Evolutionary conservation across 2,888 invertebrate species (phyloP).

Genomic region (Cactoblastis cactorum): DNA sequence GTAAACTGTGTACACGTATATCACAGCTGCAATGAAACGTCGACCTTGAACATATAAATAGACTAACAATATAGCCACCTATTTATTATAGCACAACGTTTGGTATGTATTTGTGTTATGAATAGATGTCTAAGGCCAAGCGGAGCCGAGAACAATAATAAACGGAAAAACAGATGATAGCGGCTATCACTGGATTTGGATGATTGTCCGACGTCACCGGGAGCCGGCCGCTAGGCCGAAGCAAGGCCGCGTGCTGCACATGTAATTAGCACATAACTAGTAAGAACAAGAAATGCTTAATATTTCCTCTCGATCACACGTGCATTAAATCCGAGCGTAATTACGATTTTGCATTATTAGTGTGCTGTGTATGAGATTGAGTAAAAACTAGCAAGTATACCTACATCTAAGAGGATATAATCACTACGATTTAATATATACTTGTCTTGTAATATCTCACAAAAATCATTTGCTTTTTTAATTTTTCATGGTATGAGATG

Average conservation of each 20-base stretch:
- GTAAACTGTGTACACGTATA: background rate
- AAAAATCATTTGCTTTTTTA: too few species aligned
- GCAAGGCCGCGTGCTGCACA: background rate
- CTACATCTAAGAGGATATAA: too few species aligned
- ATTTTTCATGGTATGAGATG: too few species aligned
- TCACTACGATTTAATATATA: too few species aligned
- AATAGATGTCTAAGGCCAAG: constrained; percentile 8
- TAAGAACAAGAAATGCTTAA: background rate
- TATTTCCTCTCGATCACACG: too few species aligned
- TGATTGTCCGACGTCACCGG: background rate
- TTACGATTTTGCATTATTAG: too few species aligned
- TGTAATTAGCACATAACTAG: constrained; percentile 1
- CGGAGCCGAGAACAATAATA: background rate
- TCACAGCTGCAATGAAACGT: constrained; percentile 13
- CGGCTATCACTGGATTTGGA: background rate
- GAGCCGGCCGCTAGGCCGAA: background rate
- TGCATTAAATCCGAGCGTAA: too few species aligned
- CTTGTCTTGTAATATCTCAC: too few species aligned
- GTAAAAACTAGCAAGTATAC: too few species aligned
- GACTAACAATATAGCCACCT: constrained; percentile 1
- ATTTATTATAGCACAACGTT: constrained; percentile 1
- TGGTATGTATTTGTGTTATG: constrained; percentile 10
- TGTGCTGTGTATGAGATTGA: too few species aligned
- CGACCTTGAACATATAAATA: constrained; percentile 17
- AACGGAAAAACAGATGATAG: background rate